Conservation (phyloP, 2,888 invertebrate genomes). For the Scaptodrosophila latifasciaeformis region DNA sequence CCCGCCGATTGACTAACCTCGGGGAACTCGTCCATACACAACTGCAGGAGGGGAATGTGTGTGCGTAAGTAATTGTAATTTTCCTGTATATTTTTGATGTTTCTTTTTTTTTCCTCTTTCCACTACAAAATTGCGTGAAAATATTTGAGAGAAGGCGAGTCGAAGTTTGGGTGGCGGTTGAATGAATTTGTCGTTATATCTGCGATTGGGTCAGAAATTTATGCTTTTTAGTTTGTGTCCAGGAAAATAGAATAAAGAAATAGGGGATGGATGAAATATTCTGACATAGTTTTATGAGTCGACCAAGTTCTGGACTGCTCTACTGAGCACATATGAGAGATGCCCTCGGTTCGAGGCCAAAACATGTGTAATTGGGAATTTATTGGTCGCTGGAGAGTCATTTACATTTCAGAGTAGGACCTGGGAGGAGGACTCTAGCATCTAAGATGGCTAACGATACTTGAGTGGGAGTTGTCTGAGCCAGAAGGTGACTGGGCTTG, state of each 20-base stretch:
- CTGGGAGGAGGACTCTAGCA: neutral
- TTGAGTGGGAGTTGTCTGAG: neutral
- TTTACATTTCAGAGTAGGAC: conserved; percentile 46
- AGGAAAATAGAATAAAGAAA: neutral
- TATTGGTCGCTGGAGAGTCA: conserved; percentile 72
- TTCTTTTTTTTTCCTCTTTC: conserved; percentile 33
- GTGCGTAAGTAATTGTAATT: conserved; percentile 49
- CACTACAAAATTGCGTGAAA: conserved; percentile 34
- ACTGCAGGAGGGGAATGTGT: neutral
- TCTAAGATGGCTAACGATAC: neutral
- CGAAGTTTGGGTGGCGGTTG: conserved; percentile 1
- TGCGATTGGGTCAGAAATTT: conserved; percentile 46
- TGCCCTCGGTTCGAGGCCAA: conserved; percentile 19
- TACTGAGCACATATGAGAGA: neutral
- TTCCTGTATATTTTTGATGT: conserved; percentile 55
- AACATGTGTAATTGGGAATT: conserved; percentile 67
- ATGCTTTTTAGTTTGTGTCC: conserved; percentile 64
- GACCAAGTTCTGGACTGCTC: conserved; percentile 1
- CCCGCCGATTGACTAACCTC: neutral
- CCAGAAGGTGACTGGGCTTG: neutral
- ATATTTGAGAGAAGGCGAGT: conserved; percentile 21
- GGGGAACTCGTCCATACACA: conserved; percentile 7
- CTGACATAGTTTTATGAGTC: conserved; percentile 46
- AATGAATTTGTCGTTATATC: conserved; percentile 51
- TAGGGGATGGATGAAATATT: conserved; percentile 6